These are phyloP conservation scores for Pammene aurita DNA, from an alignment of 2,888 invertebrate species.

Conservation along the genomic window DNA sequence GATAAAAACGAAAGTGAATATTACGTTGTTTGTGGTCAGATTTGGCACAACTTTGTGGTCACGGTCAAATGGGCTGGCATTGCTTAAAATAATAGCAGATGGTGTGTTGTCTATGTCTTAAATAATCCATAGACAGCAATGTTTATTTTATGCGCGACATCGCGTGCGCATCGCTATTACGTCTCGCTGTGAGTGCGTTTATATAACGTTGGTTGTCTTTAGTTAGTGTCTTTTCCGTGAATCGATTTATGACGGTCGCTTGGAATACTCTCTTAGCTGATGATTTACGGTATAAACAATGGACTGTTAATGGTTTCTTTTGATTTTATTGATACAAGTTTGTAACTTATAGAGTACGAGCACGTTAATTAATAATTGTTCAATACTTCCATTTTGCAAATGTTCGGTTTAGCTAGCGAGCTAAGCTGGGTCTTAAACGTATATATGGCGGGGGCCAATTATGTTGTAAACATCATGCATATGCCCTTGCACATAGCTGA, in stretches of 20 bases:
- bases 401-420: no score
- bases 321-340: not conserved
- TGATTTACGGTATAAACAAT: conserved; percentile 5
- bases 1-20: conserved; percentile 63
- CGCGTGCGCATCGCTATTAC: conserved; percentile 30
- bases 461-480: no score
- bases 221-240: conserved; percentile 15
- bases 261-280: not conserved
- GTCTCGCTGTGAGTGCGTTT: conserved; percentile 23
- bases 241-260: conserved; percentile 30
- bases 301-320: not conserved
- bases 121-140: conserved; percentile 14
- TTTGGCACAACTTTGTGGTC: conserved; percentile 70
- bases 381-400: not conserved
- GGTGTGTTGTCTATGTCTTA: conserved; percentile 41
- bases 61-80: conserved; percentile 64
- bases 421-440: no score
- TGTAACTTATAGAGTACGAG: not conserved
- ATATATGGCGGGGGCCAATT: no score
- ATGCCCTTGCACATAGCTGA: no score
- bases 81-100: conserved; percentile 51
- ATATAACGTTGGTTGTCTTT: conserved; percentile 31
- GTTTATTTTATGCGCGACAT: conserved; percentile 31
- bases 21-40: conserved; percentile 55
- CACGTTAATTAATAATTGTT: no score